Conservation (phyloP, 2,113 vertebrate genomes). For the Neolamprologus devosi region DNA sequence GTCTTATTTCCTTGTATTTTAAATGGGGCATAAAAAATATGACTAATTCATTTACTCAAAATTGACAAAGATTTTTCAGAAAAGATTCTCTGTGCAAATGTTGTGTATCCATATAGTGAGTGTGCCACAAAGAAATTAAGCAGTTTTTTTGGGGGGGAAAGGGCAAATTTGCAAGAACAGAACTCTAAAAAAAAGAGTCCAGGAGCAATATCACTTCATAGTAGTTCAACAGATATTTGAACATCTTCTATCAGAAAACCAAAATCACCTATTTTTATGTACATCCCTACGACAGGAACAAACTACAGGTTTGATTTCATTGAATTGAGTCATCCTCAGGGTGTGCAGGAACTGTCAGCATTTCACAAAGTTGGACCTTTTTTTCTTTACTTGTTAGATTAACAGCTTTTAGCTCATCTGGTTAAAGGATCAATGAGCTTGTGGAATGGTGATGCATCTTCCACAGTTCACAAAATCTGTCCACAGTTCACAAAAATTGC, state of each 20-base stretch:
- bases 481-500: neutral
- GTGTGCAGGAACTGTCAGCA: neutral
- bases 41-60: neutral
- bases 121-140: neutral
- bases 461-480: neutral
- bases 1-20: neutral
- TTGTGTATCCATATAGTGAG: neutral
- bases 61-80: neutral
- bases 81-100: neutral
- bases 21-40: rapidly evolving
- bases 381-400: neutral
- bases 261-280: rapidly evolving
- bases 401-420: neutral
- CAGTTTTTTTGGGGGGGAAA: rapidly evolving
- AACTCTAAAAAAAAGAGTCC: neutral
- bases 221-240: neutral
- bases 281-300: rapidly evolving
- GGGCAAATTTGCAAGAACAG: neutral
- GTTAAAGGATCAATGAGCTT: neutral
- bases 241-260: neutral
- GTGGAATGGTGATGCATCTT: neutral
- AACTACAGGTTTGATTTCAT: neutral
- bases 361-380: neutral
- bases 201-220: neutral
- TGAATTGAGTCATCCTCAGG: neutral